Conservation (phyloP, 2,113 vertebrate species). For the Tauraco erythrolophus region DNA sequence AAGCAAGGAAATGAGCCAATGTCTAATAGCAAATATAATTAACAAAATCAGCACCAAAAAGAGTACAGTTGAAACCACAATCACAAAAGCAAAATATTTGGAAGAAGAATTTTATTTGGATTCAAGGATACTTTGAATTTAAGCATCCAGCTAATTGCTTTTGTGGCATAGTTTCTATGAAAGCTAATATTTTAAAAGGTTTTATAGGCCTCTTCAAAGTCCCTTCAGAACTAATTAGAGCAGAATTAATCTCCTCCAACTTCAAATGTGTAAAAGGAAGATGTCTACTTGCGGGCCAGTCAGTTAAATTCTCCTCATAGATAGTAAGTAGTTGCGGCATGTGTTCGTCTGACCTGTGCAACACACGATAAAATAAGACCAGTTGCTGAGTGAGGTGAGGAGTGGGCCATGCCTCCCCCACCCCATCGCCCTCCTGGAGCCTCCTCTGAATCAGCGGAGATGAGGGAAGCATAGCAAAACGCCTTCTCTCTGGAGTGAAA, state of each 20-base stretch:
- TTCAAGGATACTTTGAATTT: neutral
- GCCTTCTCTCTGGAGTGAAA: conserved; percentile 15
- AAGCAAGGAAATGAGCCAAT: neutral
- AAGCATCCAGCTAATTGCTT: neutral
- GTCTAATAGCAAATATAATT: neutral
- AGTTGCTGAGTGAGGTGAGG: neutral
- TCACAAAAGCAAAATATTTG: neutral
- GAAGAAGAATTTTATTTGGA: neutral
- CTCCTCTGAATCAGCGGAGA: neutral
- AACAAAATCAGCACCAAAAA: neutral
- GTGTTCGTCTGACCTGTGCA: neutral
- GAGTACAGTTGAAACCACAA: neutral
- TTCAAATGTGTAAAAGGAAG: neutral
- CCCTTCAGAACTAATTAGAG: neutral
- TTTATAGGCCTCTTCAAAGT: neutral
- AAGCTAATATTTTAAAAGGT: neutral
- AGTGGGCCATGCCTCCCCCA: neutral
- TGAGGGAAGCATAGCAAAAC: conserved; percentile 18
- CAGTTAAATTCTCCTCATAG: neutral
- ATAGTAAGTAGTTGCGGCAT: neutral
- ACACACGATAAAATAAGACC: neutral
- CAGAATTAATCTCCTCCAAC: neutral
- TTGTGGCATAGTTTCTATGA: neutral
- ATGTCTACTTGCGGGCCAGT: neutral
- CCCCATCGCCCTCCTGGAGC: neutral